Conservation (phyloP, 2,797 vertebrate genomes). For the Apogon talboti region DNA sequence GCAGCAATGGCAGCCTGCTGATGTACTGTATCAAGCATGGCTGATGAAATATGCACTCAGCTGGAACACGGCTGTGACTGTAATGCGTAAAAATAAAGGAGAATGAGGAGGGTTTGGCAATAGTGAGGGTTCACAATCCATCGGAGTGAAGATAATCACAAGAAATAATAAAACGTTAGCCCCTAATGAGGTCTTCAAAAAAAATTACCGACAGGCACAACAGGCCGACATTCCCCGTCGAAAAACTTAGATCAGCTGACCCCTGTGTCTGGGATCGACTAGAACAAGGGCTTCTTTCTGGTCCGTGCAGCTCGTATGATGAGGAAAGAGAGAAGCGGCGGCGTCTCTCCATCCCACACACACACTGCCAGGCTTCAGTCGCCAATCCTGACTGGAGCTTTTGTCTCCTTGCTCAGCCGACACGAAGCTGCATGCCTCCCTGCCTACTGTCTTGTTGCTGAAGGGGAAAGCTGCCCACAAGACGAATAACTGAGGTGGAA, state of each 20-base stretch:
- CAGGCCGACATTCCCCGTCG: constrained; percentile 7
- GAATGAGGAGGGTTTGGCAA: not conserved
- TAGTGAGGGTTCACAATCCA: not conserved
- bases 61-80: not conserved
- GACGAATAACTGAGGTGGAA: constrained; percentile 44
- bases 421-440: constrained; percentile 41
- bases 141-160: not conserved
- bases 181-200: constrained; percentile 52
- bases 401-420: constrained; percentile 67
- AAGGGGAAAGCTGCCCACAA: constrained; percentile 23
- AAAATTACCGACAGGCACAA: constrained; percentile 47
- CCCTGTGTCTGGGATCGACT: constrained; percentile 37
- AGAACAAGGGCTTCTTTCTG: constrained; percentile 72
- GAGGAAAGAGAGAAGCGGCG: constrained; percentile 50
- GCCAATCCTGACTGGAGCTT: constrained; percentile 72
- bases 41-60: constrained; percentile 11
- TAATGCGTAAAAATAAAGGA: not conserved
- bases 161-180: constrained; percentile 21
- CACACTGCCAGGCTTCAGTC: constrained; percentile 48
- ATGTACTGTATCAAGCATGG: not conserved
- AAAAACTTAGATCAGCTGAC: constrained; percentile 56
- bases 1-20: constrained; percentile 9
- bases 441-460: constrained; percentile 35
- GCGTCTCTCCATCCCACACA: constrained; percentile 50
- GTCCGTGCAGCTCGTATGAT: constrained; percentile 52